Evolutionary conservation across 2,888 invertebrate species (phyloP), one percentile per base, ranked within the genome.

Genomic region (Drosophila barbarae): DNA sequence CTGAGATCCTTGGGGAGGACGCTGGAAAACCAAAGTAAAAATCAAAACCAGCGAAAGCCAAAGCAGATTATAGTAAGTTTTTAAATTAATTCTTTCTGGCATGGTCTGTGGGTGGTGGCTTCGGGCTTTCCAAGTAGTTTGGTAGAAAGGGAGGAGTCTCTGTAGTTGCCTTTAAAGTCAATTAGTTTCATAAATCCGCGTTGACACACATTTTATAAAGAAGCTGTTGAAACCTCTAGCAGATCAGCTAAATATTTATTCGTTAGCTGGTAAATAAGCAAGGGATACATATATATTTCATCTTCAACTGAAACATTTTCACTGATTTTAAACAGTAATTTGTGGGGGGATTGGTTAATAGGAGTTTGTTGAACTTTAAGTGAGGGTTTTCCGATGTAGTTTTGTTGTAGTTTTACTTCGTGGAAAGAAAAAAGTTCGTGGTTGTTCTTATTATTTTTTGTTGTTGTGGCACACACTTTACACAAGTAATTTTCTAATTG

Each of bases 171-270:
- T 26, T 7, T 7, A 26, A 26, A 26, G 26, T 26, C 26, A 26
- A 26, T 7, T 26, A 26, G 26, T 26, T 26, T 26, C 7, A 26
- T 26, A 26, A 26, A 26, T 82, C 63, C 74, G 63, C 69, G 70
- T 69, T 78, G 82, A 79, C 79, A 82, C 69, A 78, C 71, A 82
- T 73, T 75, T 76, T 75, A 78, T 79, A 74, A 76, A 79, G 76
- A 76, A 69, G 55, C 76, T 75, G 68, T 44, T 54, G 50, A 70
- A 39, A 21, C 36, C 39, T 34, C 34, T 39, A 69, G 65, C 4
- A 21, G 21, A 21, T 21, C 21, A 23, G 23, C 23, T 23, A 23
- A 23, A 23, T 23, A 23, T 23, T 23, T 23, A 23, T 23, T 5
- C 4, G 23, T 2, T 23, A 4, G 3, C 23, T 23, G 5, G 23